Conservation (phyloP, 1,140 invertebrate species). For the Heterodera carotae region DNA sequence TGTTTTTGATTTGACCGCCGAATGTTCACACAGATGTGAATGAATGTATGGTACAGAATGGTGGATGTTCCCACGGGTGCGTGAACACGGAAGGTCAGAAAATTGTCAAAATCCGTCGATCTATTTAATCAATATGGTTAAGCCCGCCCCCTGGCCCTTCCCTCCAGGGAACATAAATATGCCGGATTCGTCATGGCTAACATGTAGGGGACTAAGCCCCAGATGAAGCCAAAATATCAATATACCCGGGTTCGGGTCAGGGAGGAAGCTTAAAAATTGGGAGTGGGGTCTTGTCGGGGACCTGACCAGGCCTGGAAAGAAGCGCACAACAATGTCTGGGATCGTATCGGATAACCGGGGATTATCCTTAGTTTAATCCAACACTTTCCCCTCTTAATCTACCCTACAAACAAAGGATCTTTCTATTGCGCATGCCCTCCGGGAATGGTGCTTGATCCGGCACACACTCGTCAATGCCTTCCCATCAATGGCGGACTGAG, state of each 20-base stretch:
- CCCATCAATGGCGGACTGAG: background rate
- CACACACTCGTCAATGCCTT: slow-evolving; percentile 4
- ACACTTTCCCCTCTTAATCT: background rate
- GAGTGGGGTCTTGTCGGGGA: too few relatives aligned
- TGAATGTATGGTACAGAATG: slow-evolving; percentile 74
- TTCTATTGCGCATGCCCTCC: slow-evolving; percentile 79
- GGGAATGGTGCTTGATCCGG: slow-evolving; percentile 67
- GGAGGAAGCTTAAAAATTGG: too few relatives aligned
- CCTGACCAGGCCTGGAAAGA: too few relatives aligned
- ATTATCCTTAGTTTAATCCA: background rate
- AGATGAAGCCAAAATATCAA: too few relatives aligned
- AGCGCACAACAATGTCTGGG: too few relatives aligned
- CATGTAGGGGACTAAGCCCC: too few relatives aligned
- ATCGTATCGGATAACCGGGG: too few relatives aligned
- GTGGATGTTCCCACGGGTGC: slow-evolving; percentile 73
- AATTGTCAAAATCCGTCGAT: too few relatives aligned
- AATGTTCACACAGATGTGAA: slow-evolving; percentile 71
- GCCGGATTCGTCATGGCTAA: too few relatives aligned
- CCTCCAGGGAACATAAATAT: too few relatives aligned
- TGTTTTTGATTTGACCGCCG: slow-evolving; percentile 1
- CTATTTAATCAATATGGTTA: background rate
- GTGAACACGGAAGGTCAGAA: slow-evolving; percentile 70
- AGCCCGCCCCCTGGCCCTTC: too few relatives aligned
- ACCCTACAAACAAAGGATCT: slow-evolving; percentile 68
- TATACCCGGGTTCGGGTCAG: too few relatives aligned